Base-by-base conservation (phyloP, 2,797 vertebrate genomes). In the Micromesistius poutassou region DNA sequence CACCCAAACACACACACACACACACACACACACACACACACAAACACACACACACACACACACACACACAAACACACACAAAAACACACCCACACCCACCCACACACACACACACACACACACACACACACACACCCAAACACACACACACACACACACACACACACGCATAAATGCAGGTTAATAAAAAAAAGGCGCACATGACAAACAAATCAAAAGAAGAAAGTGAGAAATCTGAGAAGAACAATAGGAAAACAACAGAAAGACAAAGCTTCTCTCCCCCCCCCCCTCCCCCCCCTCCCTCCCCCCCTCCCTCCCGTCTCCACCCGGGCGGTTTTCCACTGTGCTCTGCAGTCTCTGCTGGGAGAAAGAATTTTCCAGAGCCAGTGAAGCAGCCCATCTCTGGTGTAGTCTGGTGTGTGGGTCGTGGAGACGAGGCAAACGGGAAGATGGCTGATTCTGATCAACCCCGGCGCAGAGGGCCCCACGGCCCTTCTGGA, bases 361-460 rank as follows among this genome's bases (percentile, higher is more conserved):
- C 16, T 33, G 40, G 42, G 46, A 30, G 30, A 35, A 28, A 82
- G 73, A 81, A 73, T 85, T 86, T 85, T 87, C 85, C 80, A 85
- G 74, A 22, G 25, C 42, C 70, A 30, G 62, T 10, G 62, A 68
- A 88, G 75, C 73, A 71, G 70, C 55, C 73, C 62, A 79, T 84
- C 80, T 81, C 68, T 22, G 46, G 79, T 68, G 62, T 13, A 28
- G 62, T 68, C 62, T 68, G 62, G 62, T 62, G 55, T 25, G 55
- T 62, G 46, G 81, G 38, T 31, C 62, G 71, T 10, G n/a, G 2
- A 25, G 25, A 72, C 42, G 72, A 77, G 71, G 82, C 75, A 74
- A 74, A 85, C 74, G 76, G 87, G 88, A 83, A 82, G 71, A 74
- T 46, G 74, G 81, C 90, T 91, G 87, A 83, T 92, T 91, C 88